Base-by-base conservation (phyloP, 1,140 invertebrate species). In the Chrysopa pallens region DNA sequence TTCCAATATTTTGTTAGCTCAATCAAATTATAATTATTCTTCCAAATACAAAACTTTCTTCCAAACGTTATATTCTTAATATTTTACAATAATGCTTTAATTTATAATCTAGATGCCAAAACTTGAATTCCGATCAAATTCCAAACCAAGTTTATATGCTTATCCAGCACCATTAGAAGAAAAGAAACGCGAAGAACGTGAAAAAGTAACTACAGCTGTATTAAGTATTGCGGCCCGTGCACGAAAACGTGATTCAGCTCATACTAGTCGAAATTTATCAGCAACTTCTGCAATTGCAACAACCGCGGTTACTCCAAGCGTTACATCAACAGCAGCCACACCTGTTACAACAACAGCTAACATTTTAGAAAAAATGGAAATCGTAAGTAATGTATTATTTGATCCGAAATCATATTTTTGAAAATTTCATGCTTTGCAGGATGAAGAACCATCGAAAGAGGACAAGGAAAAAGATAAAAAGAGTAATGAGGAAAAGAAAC, bases 101-200 rank as follows among this genome's bases (percentile, higher is more conserved):
- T 23, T 23, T 23, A 2, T 23, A 23, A 23, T 23, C 5, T 52
- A 78, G 68, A 98, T 98, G 92, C 94, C 94, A 1, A 92, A 93
- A 59, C 63, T 96, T 45, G 88, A 95, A 54, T 75, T 93, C 38
- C 80, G 79, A 48, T 98, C 92, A 0, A 91, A 89, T 59, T 87
- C 90, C 0, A 88, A 89, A 53, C 92, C 95, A 12, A 95, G 90
- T 1, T 68, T 84, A 5, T 99, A 92, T 61, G 95, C 91, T 1
- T 99, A 98, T 62, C 94, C 94, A 6, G 85, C 94, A 13, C 80
- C 92, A 0, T 63, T 98, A 14, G 95, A 98, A 68, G 93, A 98
- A 56, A 97, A 97, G 65, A 97, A 97, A 64, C 85, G 91, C 37
- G 92, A 96, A 56, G 90, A 96, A 61, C 75, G 88, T 7, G 91